A percentile compares a stretch with the other conserved stretches of the same genome.
Conservation (phyloP, 1,140 invertebrate species). For the Zaprionus ornatus region DNA sequence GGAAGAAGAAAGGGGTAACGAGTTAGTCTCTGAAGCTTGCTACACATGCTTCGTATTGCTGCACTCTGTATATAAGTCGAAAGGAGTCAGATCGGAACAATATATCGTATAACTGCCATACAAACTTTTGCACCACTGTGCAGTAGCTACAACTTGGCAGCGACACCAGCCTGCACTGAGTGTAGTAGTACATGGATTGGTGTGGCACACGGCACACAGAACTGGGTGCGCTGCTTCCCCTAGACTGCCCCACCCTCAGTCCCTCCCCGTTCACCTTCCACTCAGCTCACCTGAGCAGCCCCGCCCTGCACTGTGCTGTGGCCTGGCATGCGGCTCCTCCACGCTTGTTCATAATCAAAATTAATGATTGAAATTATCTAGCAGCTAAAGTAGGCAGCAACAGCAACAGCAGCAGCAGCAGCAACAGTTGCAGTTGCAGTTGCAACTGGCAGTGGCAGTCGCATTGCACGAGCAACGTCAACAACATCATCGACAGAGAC, state of each 20-base stretch:
- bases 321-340: constrained; percentile 43
- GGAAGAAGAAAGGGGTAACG: too few species aligned
- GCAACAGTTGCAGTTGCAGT: constrained; percentile 37
- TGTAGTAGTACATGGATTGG: constrained; percentile 1
- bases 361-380: constrained; percentile 83
- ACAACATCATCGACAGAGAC: constrained; percentile 66
- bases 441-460: constrained; percentile 32
- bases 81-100: too few species aligned
- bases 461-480: constrained; percentile 53
- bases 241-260: background rate
- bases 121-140: background rate
- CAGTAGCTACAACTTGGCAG: background rate
- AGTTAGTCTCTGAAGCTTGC: too few species aligned
- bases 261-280: background rate
- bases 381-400: constrained; percentile 73
- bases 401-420: constrained; percentile 24
- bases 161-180: constrained; percentile 55
- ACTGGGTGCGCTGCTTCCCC: background rate
- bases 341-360: constrained; percentile 82
- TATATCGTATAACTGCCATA: too few species aligned
- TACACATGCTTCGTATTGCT: too few species aligned
- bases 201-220: background rate
- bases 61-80: too few species aligned
- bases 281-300: background rate
- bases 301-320: background rate